Conservation (phyloP, 2,113 vertebrate species). For the Rhinolophus sinicus region DNA sequence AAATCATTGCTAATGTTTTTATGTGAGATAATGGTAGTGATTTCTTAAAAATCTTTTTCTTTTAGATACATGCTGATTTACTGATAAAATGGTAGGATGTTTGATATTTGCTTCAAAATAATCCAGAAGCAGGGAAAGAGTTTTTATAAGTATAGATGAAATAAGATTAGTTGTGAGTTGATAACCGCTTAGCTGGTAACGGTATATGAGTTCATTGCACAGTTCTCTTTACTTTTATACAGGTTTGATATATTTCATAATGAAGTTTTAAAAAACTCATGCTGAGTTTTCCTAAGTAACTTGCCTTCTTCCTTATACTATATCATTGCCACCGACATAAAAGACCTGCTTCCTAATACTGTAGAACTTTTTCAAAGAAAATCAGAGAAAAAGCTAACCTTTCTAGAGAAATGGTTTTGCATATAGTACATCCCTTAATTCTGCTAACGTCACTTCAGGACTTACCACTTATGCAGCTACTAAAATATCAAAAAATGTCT, state of each 20-base stretch:
- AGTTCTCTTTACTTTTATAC: neutral
- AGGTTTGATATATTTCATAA: conserved; percentile 2
- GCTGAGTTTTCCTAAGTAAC: conserved; percentile 39
- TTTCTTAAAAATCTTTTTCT: neutral
- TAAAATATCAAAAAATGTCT: neutral
- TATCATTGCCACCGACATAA: neutral
- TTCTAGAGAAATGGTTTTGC: conserved; percentile 25
- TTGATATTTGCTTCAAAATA: conserved; percentile 45
- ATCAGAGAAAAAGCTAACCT: neutral
- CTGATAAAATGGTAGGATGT: neutral
- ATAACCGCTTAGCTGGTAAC: neutral
- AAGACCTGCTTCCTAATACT: neutral
- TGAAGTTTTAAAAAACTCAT: conserved; percentile 45
- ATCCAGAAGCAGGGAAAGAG: neutral
- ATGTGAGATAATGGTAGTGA: neutral
- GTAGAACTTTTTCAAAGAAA: neutral
- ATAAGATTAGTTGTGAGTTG: neutral
- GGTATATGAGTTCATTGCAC: neutral
- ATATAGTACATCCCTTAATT: conserved; percentile 11
- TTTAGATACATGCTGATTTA: conserved; percentile 8
- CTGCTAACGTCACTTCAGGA: conserved; percentile 44
- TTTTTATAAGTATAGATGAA: neutral
- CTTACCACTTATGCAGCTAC: neutral
- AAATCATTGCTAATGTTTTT: conserved; percentile 29
- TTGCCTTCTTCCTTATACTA: conserved; percentile 35